Conservation (phyloP, 2,797 vertebrate species). For the Enteromius thamalakanensis region DNA sequence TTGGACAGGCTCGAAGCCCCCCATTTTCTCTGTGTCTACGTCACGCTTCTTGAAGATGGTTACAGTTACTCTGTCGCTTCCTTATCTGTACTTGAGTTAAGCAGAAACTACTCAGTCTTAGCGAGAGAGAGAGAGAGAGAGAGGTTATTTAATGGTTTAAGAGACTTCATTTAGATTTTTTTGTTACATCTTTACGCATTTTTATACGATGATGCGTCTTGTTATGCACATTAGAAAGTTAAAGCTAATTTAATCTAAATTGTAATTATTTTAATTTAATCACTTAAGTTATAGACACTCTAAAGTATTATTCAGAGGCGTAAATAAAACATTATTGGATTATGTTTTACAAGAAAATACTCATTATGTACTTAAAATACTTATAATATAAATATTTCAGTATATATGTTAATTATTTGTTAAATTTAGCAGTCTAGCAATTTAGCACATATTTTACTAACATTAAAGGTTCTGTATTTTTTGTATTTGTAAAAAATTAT, state of each 20-base stretch:
- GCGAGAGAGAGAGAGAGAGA: background rate
- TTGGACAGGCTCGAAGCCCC: constrained; percentile 43
- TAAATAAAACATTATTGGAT: background rate
- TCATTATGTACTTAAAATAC: too few species aligned
- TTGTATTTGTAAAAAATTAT: too few species aligned
- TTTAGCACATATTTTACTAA: background rate
- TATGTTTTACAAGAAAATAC: background rate
- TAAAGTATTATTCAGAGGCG: background rate
- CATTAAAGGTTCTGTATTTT: background rate
- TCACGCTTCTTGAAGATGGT: constrained; percentile 18
- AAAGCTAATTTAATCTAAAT: background rate
- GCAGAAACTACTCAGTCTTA: background rate
- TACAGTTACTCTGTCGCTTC: constrained; percentile 28
- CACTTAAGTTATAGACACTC: background rate
- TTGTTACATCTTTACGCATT: background rate
- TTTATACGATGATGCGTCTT: background rate
- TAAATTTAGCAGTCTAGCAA: background rate
- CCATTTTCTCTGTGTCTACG: background rate
- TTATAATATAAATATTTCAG: background rate
- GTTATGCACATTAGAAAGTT: background rate
- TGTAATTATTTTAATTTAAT: background rate
- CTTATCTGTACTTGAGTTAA: constrained; percentile 19
- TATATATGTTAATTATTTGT: background rate
- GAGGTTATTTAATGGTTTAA: background rate
- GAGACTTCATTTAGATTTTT: background rate